Percentiles rank a stretch among this genome's conserved stretches.
These are phyloP conservation scores for Pantherophis vulpinus DNA, from an alignment of 2,797 vertebrate species.

Conservation along the genomic window DNA sequence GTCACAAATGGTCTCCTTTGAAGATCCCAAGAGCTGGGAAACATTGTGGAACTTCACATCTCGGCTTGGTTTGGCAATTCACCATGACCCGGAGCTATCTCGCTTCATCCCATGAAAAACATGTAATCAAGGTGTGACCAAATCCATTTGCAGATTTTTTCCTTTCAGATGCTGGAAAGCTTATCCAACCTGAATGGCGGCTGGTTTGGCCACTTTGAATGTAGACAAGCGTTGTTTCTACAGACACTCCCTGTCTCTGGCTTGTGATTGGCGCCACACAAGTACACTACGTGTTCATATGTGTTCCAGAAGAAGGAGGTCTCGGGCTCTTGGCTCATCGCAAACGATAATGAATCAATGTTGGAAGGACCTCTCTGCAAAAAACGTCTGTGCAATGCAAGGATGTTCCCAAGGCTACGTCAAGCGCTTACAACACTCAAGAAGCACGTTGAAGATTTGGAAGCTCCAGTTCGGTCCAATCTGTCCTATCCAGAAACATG, in stretches of 20 bases:
- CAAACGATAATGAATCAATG: neutral
- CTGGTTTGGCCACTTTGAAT: neutral
- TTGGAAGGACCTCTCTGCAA: neutral
- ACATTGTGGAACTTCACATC: neutral
- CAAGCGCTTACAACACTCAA: neutral
- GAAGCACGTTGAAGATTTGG: neutral
- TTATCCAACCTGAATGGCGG: neutral
- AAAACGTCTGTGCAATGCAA: neutral
- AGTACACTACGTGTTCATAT: neutral
- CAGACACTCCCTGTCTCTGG: neutral
- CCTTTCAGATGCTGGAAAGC: neutral
- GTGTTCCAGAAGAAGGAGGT: neutral
- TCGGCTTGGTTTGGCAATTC: constrained; percentile 4
- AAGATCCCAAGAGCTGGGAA: neutral
- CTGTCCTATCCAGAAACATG: neutral
- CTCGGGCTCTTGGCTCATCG: neutral
- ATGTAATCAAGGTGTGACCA: neutral
- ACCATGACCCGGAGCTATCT: neutral
- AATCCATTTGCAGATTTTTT: neutral
- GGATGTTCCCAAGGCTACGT: neutral
- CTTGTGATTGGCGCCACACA: neutral
- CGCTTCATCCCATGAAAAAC: constrained; percentile 9
- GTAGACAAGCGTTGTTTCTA: neutral
- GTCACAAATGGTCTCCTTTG: too few relatives aligned
- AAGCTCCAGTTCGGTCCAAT: neutral